A percentile compares a stretch with the other conserved stretches of the same genome.
Conservation (phyloP, 2,888 invertebrate species). For the Dryadula phaetusa region DNA sequence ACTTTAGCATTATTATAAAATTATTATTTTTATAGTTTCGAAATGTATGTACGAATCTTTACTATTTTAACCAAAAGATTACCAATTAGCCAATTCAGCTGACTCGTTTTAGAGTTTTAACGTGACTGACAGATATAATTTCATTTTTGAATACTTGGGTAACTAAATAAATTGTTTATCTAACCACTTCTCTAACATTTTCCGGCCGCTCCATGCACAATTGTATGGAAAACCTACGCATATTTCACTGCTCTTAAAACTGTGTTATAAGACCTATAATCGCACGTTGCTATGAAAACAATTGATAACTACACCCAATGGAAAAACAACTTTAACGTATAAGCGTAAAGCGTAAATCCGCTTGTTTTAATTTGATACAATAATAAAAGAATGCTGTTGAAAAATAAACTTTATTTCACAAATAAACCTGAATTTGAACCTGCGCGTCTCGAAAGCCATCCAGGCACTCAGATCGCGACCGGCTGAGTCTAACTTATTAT, state of each 20-base stretch:
- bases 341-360: neutral
- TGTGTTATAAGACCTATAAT: slow-evolving; percentile 37
- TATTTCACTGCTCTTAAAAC: slow-evolving; percentile 32
- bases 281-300: slow-evolving; percentile 22
- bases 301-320: neutral
- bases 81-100: too few relatives aligned
- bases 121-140: too few relatives aligned
- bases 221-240: slow-evolving; percentile 30
- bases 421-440: too few relatives aligned
- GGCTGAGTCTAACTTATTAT: too few relatives aligned
- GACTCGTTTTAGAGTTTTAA: too few relatives aligned
- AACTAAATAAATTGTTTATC: neutral
- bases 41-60: too few relatives aligned
- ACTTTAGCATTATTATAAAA: too few relatives aligned
- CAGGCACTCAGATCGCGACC: too few relatives aligned
- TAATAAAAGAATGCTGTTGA: neutral
- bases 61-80: too few relatives aligned
- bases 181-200: slow-evolving; percentile 14
- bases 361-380: neutral
- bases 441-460: too few relatives aligned
- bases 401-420: neutral
- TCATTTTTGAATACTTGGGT: too few relatives aligned
- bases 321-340: neutral
- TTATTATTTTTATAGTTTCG: too few relatives aligned
- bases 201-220: slow-evolving; percentile 4